Base-by-base conservation (phyloP, 2,113 vertebrate genomes). In the Phoxinus phoxinus region DNA sequence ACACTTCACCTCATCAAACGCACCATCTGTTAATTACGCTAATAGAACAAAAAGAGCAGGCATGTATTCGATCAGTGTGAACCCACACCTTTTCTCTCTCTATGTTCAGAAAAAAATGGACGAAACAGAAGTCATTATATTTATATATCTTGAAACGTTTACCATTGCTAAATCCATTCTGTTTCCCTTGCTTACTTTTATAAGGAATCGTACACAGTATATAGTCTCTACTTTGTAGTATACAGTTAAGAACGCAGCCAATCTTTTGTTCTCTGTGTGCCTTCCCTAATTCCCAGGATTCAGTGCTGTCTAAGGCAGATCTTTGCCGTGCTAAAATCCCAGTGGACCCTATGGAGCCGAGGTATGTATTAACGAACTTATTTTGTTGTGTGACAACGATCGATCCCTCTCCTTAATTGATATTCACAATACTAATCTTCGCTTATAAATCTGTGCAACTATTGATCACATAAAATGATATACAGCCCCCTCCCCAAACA, bases 381-480 rank as follows among this genome's bases (percentile, higher is more conserved):
- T 77, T 71, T 51, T 97, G n/a, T 97, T 97, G 94, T 95, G 95
- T 94, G 95, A 97, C 96, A 95, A 94, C 93, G 91, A 99, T 98
- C 93, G 97, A 98, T 96, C 96, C 94, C 93, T 94, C 88, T 89
- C 94, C 95, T 92, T 97, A 96, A 97, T 97, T 96, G 95, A 96
- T 96, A 97, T 95, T 96, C 96, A 95, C 94, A 96, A 96, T 96
- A 96, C 95, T 97, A 98, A 99, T 97, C 95, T 96, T 92, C 92
- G 85, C 94, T 95, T 95, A 97, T 96, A 97, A 97, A 97, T 96
- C 95, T 94, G 94, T 94, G 93, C 94, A 94, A 91, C 90, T 96
- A 98, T 98, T 94, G 97, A 98, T 97, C 95, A 72, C 63, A 93
- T 91, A 93, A 90, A 94, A 96, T 90, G 94, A 96, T 96, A 97